Evolutionary conservation across 92 coral and sea anemone species (phyloP), one percentile per base, ranked within the genome.

Genomic region (Zoanthus sociatus): DNA sequence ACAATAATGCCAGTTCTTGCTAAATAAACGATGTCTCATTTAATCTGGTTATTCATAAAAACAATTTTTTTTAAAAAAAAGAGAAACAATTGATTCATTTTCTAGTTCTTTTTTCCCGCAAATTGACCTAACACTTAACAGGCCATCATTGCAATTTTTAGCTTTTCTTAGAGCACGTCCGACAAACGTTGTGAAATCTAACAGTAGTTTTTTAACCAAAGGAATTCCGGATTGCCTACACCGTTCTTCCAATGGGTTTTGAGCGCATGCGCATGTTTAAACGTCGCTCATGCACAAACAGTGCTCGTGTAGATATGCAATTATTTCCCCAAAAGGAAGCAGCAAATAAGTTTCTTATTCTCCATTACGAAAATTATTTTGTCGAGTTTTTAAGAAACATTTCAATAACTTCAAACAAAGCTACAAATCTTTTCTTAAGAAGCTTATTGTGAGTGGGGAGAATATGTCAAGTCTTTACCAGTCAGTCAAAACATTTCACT

Each of bases 181-280:
- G 12, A 9, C 17, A 13, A 53, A 81, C 76, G 75, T 66, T 66
- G 21, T 64, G 85, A 75, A 81, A 67, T 81, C 67, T 33, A 5
- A 54, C 69, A 31, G 45, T 31, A 63, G 67, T 14, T 77, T 51
- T 46, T 76, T 45, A 81, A 45, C 73, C 75, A 66, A 81, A 81
- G 85, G 74, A 81, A 81, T 81, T 81, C 75, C 74, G 85, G 21
- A 16, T 26, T 53, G 48, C 46, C 74, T 61, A 47, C 75, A 46
- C 12, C 30, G 58, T 66, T 44, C 31, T 50, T 32, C 56, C 45
- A 81, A 17, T 30, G 74, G 21, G 44, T 20, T 12, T 64, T 17
- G 60, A 44, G 75, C 76, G 13, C 45, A 44, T 30, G 47, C 42
- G 61, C 76, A 12, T 14, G 46, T 20, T 79, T 11, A 69, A 61